Percentiles rank a stretch among this genome's conserved stretches.
Conservation (phyloP, 2,888 invertebrate species). For the Hypsopygia costalis region DNA sequence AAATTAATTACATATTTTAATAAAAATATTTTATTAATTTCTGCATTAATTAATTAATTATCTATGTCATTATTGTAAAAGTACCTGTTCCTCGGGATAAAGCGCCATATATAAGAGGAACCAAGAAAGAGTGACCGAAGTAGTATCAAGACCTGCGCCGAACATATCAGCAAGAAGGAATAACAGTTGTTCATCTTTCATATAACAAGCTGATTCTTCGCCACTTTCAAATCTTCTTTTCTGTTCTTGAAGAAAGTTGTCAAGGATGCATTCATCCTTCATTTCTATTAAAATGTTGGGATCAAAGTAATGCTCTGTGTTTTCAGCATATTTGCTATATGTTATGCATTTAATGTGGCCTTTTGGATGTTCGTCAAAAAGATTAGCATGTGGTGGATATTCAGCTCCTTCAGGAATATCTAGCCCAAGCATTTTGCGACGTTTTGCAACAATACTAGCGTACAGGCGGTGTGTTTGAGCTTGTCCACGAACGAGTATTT, state of each 20-base stretch:
- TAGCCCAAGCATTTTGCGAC: slow-evolving; percentile 56
- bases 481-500: slow-evolving; percentile 85
- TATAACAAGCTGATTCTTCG: slow-evolving; percentile 69
- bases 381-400: slow-evolving; percentile 42
- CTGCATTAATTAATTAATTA: too few species aligned
- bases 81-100: slow-evolving; percentile 83
- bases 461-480: slow-evolving; percentile 87
- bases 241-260: slow-evolving; percentile 83
- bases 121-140: slow-evolving; percentile 90
- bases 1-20: too few species aligned
- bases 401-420: slow-evolving; percentile 46
- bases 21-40: too few species aligned
- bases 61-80: slow-evolving; percentile 7
- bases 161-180: slow-evolving; percentile 91
- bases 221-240: slow-evolving; percentile 61
- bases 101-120: slow-evolving; percentile 88
- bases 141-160: slow-evolving; percentile 93
- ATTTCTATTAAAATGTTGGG: slow-evolving; percentile 55
- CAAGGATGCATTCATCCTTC: slow-evolving; percentile 80
- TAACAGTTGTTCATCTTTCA: slow-evolving; percentile 84
- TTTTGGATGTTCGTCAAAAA: slow-evolving; percentile 55
- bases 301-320: slow-evolving; percentile 61
- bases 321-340: slow-evolving; percentile 55
- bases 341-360: slow-evolving; percentile 66
- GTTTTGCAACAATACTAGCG: slow-evolving; percentile 82